Percentiles rank a stretch among this genome's conserved stretches.
Conservation (phyloP, 2,888 invertebrate species). For the Sepioteuthis lessoniana region DNA sequence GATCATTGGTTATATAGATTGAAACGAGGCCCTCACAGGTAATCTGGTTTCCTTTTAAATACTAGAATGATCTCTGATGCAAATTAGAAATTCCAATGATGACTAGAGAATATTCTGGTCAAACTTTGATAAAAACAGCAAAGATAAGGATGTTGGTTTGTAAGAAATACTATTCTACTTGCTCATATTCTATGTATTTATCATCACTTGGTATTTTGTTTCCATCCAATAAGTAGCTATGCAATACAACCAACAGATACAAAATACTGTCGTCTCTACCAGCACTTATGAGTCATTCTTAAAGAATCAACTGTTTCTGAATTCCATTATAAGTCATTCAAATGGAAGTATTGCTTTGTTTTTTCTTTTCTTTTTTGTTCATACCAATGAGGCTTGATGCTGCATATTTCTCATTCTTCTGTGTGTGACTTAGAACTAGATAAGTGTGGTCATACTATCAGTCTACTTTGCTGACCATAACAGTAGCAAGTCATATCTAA, state of each 20-base stretch:
- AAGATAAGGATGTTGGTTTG: background rate
- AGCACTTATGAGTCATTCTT: background rate
- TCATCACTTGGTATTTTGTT: background rate
- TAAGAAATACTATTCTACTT: too few species aligned
- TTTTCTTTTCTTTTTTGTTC: too few species aligned
- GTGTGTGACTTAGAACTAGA: background rate
- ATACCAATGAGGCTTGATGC: too few species aligned
- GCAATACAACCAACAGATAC: background rate
- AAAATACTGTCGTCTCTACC: background rate
- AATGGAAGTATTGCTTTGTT: background rate
- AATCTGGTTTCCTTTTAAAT: background rate
- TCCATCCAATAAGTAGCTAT: background rate
- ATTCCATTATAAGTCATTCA: background rate
- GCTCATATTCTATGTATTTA: background rate
- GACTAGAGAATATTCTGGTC: background rate
- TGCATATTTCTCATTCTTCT: background rate
- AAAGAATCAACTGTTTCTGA: background rate
- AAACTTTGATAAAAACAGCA: background rate
- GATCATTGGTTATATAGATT: background rate
- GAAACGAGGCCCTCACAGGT: background rate
- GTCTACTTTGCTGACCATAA: background rate
- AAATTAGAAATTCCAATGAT: background rate
- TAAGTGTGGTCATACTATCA: constrained; percentile 10
- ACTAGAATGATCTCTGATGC: background rate
- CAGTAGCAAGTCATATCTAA: background rate